These are phyloP conservation scores for Eidolon dupreanum DNA, from an alignment of 2,797 vertebrate species.

Conservation along the genomic window DNA sequence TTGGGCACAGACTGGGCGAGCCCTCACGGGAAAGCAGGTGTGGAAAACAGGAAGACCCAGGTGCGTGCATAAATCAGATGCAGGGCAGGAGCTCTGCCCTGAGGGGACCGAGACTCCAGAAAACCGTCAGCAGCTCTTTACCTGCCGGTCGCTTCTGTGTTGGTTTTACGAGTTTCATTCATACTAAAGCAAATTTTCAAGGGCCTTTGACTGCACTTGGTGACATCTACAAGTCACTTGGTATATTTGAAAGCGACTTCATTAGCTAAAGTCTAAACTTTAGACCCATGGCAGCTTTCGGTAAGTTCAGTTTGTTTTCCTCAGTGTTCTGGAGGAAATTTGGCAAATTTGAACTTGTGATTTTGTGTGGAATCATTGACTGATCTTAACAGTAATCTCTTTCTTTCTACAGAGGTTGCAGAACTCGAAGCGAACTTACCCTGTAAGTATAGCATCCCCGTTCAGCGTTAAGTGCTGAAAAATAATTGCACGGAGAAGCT, in stretches of 20 bases:
- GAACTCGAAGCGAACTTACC: constrained; percentile 97
- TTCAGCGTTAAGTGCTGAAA: background rate
- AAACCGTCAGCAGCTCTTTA: background rate
- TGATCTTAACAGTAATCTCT: constrained; percentile 72
- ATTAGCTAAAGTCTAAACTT: background rate
- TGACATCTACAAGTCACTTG: background rate
- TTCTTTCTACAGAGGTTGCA: constrained; percentile 93
- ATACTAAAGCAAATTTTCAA: background rate
- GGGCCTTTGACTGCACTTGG: background rate
- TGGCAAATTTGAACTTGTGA: background rate
- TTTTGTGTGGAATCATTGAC: background rate
- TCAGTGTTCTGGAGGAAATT: background rate
- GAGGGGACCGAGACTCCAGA: background rate
- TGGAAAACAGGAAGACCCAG: background rate
- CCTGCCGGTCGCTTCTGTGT: background rate
- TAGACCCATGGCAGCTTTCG: background rate
- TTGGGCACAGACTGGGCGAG: background rate
- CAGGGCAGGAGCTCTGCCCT: background rate
- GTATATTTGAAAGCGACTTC: background rate
- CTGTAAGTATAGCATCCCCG: constrained; percentile 90
- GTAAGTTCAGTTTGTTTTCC: background rate
- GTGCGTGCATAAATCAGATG: rapidly evolving
- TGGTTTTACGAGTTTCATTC: background rate
- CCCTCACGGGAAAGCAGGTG: background rate
- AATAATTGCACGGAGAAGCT: background rate